Conservation (phyloP, 1,140 invertebrate species). For the Drosophila eugracilis region DNA sequence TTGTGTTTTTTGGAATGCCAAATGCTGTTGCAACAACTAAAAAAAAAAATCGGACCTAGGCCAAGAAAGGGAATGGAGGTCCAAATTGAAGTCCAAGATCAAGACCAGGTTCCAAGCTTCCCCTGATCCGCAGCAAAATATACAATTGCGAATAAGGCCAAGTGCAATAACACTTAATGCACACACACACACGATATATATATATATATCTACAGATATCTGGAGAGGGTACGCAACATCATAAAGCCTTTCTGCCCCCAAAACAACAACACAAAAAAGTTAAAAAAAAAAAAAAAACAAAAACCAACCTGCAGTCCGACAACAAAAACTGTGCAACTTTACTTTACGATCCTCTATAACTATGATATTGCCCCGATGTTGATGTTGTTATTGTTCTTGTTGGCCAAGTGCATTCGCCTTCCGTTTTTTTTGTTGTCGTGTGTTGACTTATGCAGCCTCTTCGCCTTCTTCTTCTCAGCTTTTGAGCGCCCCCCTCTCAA, state of each 20-base stretch:
- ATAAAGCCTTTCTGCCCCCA: conserved; percentile 36
- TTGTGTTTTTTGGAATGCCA: conserved; percentile 46
- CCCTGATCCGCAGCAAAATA: conserved; percentile 19
- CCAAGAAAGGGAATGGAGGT: conserved; percentile 45
- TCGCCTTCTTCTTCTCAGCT: conserved; percentile 9
- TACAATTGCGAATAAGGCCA: conserved; percentile 51
- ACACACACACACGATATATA: conserved; percentile 2
- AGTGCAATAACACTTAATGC: conserved; percentile 60
- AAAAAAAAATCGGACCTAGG: conserved; percentile 37
- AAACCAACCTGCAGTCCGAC: conserved; percentile 2
- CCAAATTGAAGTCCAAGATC: conserved; percentile 69
- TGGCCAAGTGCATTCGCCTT: conserved; percentile 70
- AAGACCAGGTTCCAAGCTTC: conserved; percentile 46
- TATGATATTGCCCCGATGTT: conserved; percentile 42
- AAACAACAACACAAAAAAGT: conserved; percentile 21
- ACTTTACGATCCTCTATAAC: conserved; percentile 65
- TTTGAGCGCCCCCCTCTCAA: conserved; percentile 5
- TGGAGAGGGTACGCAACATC: conserved; percentile 39
- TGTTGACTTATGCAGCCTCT: conserved; percentile 68
- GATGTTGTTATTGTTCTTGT: conserved; percentile 42
- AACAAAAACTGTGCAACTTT: conserved; percentile 51
- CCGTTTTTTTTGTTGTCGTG: conserved; percentile 52
- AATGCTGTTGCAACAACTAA: conserved; percentile 24
- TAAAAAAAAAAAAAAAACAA: conserved; percentile 13
- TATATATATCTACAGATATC: conserved; percentile 11